Evolutionary conservation across 2,113 vertebrate genomes (phyloP), one percentile per base, ranked within the genome.

Genomic region (Campylorhamphus procurvoides): DNA sequence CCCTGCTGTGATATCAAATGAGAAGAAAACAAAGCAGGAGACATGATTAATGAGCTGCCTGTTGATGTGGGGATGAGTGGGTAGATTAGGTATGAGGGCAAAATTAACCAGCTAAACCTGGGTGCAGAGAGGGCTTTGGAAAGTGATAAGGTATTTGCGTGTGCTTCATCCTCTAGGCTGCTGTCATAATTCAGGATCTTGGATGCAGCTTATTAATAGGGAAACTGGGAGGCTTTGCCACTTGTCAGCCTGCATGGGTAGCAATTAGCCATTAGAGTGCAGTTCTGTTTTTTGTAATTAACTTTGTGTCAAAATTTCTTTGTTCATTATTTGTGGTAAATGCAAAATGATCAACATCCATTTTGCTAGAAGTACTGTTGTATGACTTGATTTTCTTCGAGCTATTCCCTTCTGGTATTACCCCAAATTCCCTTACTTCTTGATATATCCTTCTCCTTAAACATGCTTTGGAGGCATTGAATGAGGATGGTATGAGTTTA

Each of bases 221-320:
- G 66, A 89, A 90, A 90, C 63, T 90, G 68, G 82, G 83, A 89
- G 89, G 89, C 78, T 92, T 91, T 95, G 74, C 72, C 33, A 49
- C 86, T 94, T 96, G 88, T 93, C 80, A 84, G 55, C 49, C 93
- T 95, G 53, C 55, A 63, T 0, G 31, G 80, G 64, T 82, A 90
- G 72, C 87, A 97, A 97, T 97, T 90, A 97, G 69, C 72, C 79
- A 39, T 94, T 87, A 93, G 81, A 90, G 40, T n/a, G 49, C 37
- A 76, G 74, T 15, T 35, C 56, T 84, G 20, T 88, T 97, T 96
- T 95, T 73, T 79, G 47, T 89, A 96, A 96, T 97, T 97, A 98
- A 95, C 46, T 96, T 93, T 37, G 31, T 94, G 93, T 86, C 77
- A 94, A 89, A 97, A 90, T 82, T 79, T 84, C 31, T 91, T 72